These are phyloP conservation scores for Volucella zonaria DNA, from an alignment of 2,888 invertebrate genomes.

Conservation along the genomic window DNA sequence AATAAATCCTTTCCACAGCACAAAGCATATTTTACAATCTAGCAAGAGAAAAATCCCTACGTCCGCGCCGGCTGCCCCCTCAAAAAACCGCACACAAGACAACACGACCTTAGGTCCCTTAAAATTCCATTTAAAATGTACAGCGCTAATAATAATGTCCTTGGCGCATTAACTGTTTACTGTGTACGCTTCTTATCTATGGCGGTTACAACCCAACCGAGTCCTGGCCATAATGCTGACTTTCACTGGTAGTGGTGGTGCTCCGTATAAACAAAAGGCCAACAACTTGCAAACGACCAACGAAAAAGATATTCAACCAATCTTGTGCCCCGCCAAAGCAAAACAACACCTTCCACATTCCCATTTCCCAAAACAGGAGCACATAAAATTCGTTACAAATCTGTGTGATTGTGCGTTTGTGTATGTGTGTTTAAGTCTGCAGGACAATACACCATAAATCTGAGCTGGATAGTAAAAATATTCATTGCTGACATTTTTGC, in stretches of 20 bases:
- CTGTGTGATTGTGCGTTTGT: not conserved
- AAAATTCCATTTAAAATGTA: constrained; percentile 72
- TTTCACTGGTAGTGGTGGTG: not conserved
- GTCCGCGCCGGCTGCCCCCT: too few species aligned
- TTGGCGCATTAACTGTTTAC: constrained; percentile 69
- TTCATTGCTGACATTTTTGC: constrained; percentile 60
- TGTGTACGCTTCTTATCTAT: constrained; percentile 69
- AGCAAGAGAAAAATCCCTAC: constrained; percentile 35
- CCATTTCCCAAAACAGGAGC: not conserved
- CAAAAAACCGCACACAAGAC: constrained; percentile 20
- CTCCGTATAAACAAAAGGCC: constrained; percentile 9
- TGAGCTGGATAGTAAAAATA: constrained; percentile 60
- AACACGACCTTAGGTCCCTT: constrained; percentile 54
- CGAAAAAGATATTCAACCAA: constrained; percentile 33
- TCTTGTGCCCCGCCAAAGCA: constrained; percentile 7
- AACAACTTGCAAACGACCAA: constrained; percentile 52
- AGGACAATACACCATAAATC: constrained; percentile 66
- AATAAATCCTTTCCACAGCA: constrained; percentile 64
- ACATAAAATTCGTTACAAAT: not conserved
- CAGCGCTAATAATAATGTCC: constrained; percentile 73
- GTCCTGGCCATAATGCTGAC: constrained; percentile 26
- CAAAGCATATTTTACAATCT: constrained; percentile 68
- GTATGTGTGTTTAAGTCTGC: constrained; percentile 4
- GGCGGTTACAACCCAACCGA: constrained; percentile 50
- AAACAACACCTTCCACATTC: too few species aligned